Conservation (phyloP, 2,113 vertebrate species). For the Condylura cristata region DNA sequence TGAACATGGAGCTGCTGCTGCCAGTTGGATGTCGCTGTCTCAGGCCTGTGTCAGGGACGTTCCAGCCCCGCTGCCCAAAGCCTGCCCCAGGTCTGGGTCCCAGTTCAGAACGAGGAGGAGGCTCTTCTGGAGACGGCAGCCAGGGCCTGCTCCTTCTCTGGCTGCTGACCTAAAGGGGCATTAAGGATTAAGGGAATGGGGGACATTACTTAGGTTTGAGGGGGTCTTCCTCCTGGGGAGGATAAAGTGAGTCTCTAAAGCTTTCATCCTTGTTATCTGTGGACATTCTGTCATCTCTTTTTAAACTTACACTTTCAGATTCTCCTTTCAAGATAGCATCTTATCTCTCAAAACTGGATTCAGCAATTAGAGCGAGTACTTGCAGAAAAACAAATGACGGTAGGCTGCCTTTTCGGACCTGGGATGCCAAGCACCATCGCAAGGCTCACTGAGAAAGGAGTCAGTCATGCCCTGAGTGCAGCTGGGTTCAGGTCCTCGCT, state of each 20-base stretch:
- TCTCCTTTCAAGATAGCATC: not conserved
- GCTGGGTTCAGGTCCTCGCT: not conserved
- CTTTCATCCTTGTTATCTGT: not conserved
- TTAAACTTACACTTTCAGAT: not conserved
- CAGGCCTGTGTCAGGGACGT: not conserved
- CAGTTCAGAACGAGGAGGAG: not conserved
- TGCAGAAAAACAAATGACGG: not conserved
- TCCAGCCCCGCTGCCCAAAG: not conserved
- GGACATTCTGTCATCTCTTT: not conserved
- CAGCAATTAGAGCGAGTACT: not conserved
- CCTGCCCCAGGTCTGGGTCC: slow-evolving; percentile 1
- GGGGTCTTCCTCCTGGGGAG: not conserved
- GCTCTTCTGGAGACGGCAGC: not conserved
- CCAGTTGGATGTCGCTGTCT: not conserved
- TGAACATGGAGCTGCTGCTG: slow-evolving; percentile 73
- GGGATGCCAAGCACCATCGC: not conserved
- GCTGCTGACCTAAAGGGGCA: not conserved
- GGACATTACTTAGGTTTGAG: not conserved
- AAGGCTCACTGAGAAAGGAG: not conserved
- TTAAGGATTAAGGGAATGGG: not conserved
- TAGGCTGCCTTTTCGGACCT: not conserved
- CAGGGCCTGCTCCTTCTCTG: not conserved
- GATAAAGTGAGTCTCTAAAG: not conserved
- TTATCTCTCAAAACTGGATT: not conserved
- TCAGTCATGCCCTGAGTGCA: not conserved